Conservation (phyloP, 2,888 invertebrate genomes). For the Agrochola lota region DNA sequence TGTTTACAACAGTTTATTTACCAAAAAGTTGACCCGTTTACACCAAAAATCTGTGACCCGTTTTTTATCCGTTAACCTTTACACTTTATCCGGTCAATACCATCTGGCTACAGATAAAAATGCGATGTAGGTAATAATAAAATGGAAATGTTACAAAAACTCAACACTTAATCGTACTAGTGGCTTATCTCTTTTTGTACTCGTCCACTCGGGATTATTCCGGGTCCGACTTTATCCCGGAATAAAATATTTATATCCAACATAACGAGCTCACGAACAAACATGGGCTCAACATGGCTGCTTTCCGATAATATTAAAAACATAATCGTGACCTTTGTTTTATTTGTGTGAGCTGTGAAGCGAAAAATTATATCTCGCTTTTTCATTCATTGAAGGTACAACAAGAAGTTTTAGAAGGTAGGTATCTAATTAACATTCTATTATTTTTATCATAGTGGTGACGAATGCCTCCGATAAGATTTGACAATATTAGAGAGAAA, state of each 20-base stretch:
- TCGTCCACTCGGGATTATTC: slow-evolving; percentile 77
- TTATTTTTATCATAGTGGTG: neutral
- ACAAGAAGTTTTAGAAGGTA: neutral
- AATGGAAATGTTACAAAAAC: slow-evolving; percentile 71
- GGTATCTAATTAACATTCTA: neutral
- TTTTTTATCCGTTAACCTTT: slow-evolving; percentile 47
- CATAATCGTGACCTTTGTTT: slow-evolving; percentile 45
- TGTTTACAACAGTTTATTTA: neutral
- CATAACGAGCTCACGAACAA: slow-evolving; percentile 72
- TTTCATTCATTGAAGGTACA: neutral
- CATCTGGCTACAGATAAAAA: slow-evolving; percentile 18
- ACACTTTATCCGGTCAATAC: slow-evolving; percentile 41
- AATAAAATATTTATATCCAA: slow-evolving; percentile 84
- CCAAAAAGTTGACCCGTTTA: slow-evolving; percentile 5
- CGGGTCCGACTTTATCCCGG: slow-evolving; percentile 74
- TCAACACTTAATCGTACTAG: slow-evolving; percentile 78
- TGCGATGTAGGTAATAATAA: slow-evolving; percentile 36
- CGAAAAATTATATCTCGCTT: neutral
- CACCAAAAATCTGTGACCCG: slow-evolving; percentile 9
- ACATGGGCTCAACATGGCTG: slow-evolving; percentile 46
- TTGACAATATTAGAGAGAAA: neutral
- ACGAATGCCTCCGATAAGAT: neutral
- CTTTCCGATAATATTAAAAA: slow-evolving; percentile 62
- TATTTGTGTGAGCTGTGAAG: neutral
- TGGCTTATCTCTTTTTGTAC: slow-evolving; percentile 81